These are phyloP conservation scores for Agrilus biguttatus DNA, from an alignment of 2,888 invertebrate genomes.

Conservation along the genomic window DNA sequence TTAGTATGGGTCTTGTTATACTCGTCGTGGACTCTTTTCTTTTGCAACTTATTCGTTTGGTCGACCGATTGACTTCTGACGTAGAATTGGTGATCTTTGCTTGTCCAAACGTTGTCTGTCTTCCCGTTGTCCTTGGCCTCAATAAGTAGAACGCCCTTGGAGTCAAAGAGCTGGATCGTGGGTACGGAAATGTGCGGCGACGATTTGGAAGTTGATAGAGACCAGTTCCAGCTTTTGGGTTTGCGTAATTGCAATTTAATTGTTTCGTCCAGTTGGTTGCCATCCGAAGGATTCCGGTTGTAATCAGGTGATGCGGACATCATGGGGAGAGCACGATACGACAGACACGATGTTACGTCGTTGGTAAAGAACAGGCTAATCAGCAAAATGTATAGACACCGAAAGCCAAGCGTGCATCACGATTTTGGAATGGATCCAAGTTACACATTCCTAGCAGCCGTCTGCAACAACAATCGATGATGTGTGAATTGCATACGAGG, in stretches of 20 bases:
- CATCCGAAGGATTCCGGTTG: slow-evolving; percentile 1
- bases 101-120: slow-evolving; percentile 28
- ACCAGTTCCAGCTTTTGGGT: slow-evolving; percentile 48
- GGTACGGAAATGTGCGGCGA: slow-evolving; percentile 45
- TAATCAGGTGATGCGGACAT: slow-evolving; percentile 5
- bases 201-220: slow-evolving; percentile 46
- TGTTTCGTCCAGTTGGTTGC: slow-evolving; percentile 28
- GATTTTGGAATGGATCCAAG: too few relatives aligned
- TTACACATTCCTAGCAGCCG: too few relatives aligned
- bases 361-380: too few relatives aligned
- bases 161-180: slow-evolving; percentile 47
- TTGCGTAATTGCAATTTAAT: slow-evolving; percentile 47
- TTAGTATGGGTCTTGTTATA: not conserved
- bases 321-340: not conserved
- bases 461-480: too few relatives aligned
- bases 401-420: too few relatives aligned
- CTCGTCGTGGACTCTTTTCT: slow-evolving; percentile 4
- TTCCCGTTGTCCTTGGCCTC: slow-evolving; percentile 44
- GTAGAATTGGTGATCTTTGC: slow-evolving; percentile 6
- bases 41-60: slow-evolving; percentile 1
- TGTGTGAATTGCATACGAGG: too few relatives aligned
- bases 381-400: too few relatives aligned
- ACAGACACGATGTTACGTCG: not conserved
- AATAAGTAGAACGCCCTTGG: slow-evolving; percentile 44
- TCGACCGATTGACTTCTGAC: not conserved